These are phyloP conservation scores for Pseudochaenichthys georgianus DNA, from an alignment of 2,797 vertebrate species.

Conservation along the genomic window DNA sequence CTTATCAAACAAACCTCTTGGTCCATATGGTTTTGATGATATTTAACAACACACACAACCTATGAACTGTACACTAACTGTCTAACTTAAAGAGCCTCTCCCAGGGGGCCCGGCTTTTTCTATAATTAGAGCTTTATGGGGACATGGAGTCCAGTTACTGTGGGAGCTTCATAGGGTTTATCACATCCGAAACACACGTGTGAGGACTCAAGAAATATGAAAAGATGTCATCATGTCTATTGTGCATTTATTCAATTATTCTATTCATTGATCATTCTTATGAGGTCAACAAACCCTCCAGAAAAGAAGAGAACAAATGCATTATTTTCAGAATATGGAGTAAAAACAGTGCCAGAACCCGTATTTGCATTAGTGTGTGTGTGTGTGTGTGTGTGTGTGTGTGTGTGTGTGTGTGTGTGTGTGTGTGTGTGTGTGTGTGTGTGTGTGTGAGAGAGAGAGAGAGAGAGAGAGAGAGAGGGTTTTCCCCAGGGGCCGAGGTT, in stretches of 20 bases:
- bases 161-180: neutral
- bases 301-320: neutral
- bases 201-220: neutral
- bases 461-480: slow-evolving; percentile 36
- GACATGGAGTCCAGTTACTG: slow-evolving; percentile 30
- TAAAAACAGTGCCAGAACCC: neutral
- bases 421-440: neutral
- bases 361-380: slow-evolving; percentile 21
- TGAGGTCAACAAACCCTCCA: too few species aligned
- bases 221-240: neutral
- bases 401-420: too few species aligned
- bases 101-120: neutral
- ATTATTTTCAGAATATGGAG: neutral
- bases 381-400: too few species aligned
- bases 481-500: slow-evolving; percentile 51
- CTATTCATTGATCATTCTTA: neutral
- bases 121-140: slow-evolving; percentile 45
- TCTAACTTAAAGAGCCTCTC: neutral
- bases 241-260: neutral
- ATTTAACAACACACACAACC: neutral
- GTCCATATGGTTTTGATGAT: neutral
- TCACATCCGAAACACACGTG: slow-evolving; percentile 10
- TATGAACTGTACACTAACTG: neutral
- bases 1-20: neutral
- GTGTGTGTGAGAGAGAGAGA: slow-evolving; percentile 14